These are phyloP conservation scores for Lethenteron reissneri DNA, from an alignment of 2,113 vertebrate species.

Conservation along the genomic window DNA sequence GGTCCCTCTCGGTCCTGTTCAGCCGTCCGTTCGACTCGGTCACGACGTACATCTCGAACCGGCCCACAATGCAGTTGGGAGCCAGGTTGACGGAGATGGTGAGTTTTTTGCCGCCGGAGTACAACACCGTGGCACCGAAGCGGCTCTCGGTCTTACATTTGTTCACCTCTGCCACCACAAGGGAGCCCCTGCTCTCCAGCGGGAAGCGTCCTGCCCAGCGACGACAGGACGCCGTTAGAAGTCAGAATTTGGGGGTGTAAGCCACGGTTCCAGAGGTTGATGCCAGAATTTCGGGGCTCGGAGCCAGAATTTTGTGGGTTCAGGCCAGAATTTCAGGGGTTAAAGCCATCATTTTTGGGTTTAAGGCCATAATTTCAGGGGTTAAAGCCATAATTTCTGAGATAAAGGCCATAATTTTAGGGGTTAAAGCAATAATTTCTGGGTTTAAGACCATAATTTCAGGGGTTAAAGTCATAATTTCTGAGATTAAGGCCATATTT, in stretches of 20 bases:
- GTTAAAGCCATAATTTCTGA: too few relatives aligned
- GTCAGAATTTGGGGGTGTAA: background rate
- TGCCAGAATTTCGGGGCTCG: too few relatives aligned
- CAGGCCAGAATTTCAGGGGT: too few relatives aligned
- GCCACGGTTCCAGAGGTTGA: too few relatives aligned
- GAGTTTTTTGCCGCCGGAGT: conserved; percentile 22
- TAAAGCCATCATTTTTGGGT: too few relatives aligned
- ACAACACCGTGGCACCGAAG: conserved; percentile 41
- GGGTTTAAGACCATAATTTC: too few relatives aligned
- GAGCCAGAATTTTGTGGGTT: too few relatives aligned
- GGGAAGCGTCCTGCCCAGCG: conserved; percentile 41
- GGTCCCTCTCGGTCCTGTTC: conserved; percentile 38
- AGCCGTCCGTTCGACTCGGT: conserved; percentile 48
- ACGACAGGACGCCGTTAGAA: conserved; percentile 4
- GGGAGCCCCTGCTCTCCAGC: conserved; percentile 64
- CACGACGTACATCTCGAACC: conserved; percentile 56
- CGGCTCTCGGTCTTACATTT: conserved; percentile 21
- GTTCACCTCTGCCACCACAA: conserved; percentile 35
- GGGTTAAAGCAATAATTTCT: too few relatives aligned
- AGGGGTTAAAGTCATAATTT: too few relatives aligned
- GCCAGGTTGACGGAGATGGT: conserved; percentile 43
- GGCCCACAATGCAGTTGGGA: conserved; percentile 49
- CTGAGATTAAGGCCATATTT: too few relatives aligned
- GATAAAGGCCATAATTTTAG: too few relatives aligned
- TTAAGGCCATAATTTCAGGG: too few relatives aligned